Evolutionary conservation across 64 coral and sea anemone species (phyloP).

Genomic region (Anthopleura sola): DNA sequence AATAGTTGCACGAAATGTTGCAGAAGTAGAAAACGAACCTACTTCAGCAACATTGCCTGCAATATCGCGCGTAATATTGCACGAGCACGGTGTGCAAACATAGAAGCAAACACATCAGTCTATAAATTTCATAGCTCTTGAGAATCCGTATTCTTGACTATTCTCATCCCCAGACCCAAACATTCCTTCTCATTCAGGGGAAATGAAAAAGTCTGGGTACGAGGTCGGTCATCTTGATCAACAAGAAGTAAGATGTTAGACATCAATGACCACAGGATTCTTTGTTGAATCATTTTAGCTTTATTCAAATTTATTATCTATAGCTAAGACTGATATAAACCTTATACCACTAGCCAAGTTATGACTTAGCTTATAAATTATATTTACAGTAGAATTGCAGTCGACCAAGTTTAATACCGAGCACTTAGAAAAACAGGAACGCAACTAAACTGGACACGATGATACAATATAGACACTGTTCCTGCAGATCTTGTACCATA

Average conservation of each 20-base stretch:
- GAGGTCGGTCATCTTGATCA: neutral
- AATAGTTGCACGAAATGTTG: too few species aligned
- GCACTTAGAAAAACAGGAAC: neutral
- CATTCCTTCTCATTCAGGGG: too few species aligned
- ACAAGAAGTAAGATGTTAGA: neutral
- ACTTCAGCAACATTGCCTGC: too few species aligned
- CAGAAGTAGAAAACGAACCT: too few species aligned
- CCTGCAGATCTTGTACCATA: neutral
- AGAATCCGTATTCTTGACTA: too few species aligned
- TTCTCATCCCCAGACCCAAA: too few species aligned
- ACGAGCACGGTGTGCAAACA: too few species aligned
- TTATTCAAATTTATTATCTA: slow-evolving; percentile 5
- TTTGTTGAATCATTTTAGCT: neutral
- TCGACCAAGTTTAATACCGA: neutral
- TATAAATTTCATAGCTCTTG: too few species aligned
- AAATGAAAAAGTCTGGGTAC: too few species aligned
- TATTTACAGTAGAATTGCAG: neutral
- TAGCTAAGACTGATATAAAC: neutral
- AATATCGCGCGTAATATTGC: too few species aligned
- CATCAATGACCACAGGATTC: neutral
- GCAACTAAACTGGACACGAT: neutral
- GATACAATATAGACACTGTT: neutral
- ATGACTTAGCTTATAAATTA: slow-evolving; percentile 6
- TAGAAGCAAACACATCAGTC: too few species aligned
- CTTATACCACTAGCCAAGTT: slow-evolving; percentile 1